A percentile compares a stretch with the other conserved stretches of the same genome.
These are phyloP conservation scores for Brachyptera putata DNA, from an alignment of 2,888 invertebrate species.

Conservation along the genomic window DNA sequence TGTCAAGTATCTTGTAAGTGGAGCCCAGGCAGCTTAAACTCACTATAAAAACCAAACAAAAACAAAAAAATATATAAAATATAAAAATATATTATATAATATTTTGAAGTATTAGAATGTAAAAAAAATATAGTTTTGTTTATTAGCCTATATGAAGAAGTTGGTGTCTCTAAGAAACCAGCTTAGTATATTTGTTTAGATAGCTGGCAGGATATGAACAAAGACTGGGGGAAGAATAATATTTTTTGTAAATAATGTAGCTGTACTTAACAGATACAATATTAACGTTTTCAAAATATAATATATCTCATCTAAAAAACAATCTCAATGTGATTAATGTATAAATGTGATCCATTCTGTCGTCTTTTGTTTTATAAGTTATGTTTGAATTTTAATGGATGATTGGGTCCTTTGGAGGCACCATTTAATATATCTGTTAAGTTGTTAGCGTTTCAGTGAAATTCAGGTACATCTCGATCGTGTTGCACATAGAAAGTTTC, in stretches of 20 bases:
- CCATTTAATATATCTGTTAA: too few relatives aligned
- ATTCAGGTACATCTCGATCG: not conserved
- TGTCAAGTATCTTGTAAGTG: not conserved
- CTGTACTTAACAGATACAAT: constrained; percentile 20
- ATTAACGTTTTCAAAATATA: constrained; percentile 6
- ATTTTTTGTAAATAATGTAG: constrained; percentile 9
- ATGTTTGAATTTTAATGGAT: constrained; percentile 12
- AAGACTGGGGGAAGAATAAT: not conserved
- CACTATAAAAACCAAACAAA: constrained; percentile 15
- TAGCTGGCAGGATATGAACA: constrained; percentile 22
- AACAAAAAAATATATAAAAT: constrained; percentile 20
- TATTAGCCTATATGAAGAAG: constrained; percentile 8
- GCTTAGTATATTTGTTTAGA: constrained; percentile 15
- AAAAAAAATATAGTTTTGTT: constrained; percentile 21
- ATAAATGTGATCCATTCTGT: constrained; percentile 18
- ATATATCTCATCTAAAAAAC: constrained; percentile 3
- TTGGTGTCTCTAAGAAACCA: constrained; percentile 18
- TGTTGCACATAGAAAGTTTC: too few relatives aligned
- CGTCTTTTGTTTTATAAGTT: constrained; percentile 5
- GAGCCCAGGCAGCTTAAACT: constrained; percentile 14
- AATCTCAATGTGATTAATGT: constrained; percentile 19
- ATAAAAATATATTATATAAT: constrained; percentile 20
- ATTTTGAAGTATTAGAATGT: constrained; percentile 18
- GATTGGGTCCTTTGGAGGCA: constrained; percentile 11
- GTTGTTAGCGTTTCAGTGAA: not conserved